A percentile compares a stretch with the other conserved stretches of the same genome.
phyloP scores from a whole-genome alignment of 2,113 vertebrate species.

The Zapornia atra region DNA sequence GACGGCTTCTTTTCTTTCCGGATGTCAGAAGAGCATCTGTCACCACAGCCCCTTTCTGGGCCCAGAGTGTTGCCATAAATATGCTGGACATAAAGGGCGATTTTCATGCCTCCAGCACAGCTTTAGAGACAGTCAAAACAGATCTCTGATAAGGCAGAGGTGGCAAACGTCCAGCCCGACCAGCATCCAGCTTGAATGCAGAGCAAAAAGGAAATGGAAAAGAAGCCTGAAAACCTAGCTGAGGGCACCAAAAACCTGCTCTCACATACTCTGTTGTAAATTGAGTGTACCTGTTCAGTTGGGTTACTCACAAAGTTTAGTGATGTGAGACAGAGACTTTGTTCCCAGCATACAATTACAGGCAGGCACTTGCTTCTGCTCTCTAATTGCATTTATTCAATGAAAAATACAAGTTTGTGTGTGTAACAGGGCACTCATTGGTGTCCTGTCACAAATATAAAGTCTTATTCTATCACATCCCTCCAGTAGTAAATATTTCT shows the following conservation, averaged over 20 bases:
- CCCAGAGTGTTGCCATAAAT: neutral
- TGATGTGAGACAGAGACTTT: neutral
- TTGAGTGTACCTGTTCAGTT: neutral
- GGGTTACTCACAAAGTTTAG: neutral
- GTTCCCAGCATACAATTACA: neutral
- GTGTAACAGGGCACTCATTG: neutral
- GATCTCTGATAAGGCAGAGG: conserved; percentile 15
- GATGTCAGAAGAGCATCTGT: neutral
- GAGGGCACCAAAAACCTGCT: neutral
- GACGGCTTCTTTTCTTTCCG: neutral
- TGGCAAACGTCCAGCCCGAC: conserved; percentile 25
- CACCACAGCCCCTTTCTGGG: neutral
- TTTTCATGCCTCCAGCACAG: conserved; percentile 18
- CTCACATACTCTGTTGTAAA: neutral
- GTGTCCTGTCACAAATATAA: neutral
- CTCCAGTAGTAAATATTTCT: neutral
- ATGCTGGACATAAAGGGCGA: neutral
- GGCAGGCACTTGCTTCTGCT: neutral
- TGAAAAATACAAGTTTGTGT: neutral
- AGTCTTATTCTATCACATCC: neutral
- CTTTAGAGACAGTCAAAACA: conserved; percentile 41
- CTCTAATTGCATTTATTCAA: neutral
- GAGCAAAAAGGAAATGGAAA: neutral
- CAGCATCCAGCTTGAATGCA: neutral
- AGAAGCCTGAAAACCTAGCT: neutral